Base-by-base conservation (phyloP, 2,888 invertebrate genomes). In the Argyresthia albistria region DNA sequence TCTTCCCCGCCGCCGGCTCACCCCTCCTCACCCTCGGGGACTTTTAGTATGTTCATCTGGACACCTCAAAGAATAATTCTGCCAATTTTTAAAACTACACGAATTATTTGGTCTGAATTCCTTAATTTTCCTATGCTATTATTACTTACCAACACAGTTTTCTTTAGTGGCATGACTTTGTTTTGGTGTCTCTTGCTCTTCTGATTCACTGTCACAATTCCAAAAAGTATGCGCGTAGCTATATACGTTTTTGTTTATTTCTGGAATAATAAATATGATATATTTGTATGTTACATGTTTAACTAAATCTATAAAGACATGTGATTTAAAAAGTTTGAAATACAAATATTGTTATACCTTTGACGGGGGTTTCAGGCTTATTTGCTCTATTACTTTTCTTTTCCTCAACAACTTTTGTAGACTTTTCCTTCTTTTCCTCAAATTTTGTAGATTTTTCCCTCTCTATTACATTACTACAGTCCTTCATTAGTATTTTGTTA, bases 261-360 rank as follows among this genome's bases (percentile, higher is more conserved):
- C 48, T 48, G 37, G 8, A 46, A 46, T 35, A 25, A 12, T 12
- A 48, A 50, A 42, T 35, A 46, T 46, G 35, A 25, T 42, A 42
- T 12, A 25, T 11, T n/a, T n/a, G 15, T 42, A n/a, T 42, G 9
- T 14, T 55, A 52, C 56, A 56, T 2, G 55, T 46, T 2, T 25
- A 25, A n/a, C 10, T 16, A 46, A 35, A 9, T 46, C 10, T n/a
- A 4, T 11, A 46, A 46, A 8, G 9, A 46, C 15, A 46, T 46
- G 14, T 9, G 14, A 7, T 46, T 7, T 15, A 46, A 46, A 7
- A 16, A 16, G 4, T 8, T 36, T 36, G 36, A 36, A 8, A 36
- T 36, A 36, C 36, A 43, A 14, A 12, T 1, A n/a, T 8, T 4
- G 8, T 43, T 43, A 10, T 43, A 43, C 14, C 43, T 12, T 39